phyloP scores from a whole-genome alignment of 2,888 invertebrate genomes.

The Choristoneura rosaceana region DNA sequence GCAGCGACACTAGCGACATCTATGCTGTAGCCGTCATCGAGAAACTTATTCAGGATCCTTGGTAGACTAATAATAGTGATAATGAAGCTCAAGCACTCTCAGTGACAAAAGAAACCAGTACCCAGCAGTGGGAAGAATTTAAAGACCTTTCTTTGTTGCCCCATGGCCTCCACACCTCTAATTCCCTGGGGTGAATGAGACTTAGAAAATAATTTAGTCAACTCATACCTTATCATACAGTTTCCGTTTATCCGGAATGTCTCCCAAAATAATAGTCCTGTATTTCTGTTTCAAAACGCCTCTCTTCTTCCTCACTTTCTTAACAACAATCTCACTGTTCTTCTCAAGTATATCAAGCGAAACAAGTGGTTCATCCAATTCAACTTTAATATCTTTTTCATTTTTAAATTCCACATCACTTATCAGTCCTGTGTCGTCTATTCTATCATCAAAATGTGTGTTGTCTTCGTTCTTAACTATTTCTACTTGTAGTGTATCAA shows the following conservation, averaged over 20 bases:
- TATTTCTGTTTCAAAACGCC: conserved; percentile 25
- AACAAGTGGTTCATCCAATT: conserved; percentile 11
- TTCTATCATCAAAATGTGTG: neutral
- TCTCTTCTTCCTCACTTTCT: conserved; percentile 8
- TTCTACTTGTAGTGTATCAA: conserved; percentile 11
- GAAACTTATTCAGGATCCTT: no score
- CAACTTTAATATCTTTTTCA: conserved; percentile 13
- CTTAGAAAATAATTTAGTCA: neutral
- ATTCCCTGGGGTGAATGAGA: no score
- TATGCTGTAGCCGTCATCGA: no score
- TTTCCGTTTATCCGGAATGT: conserved; percentile 28
- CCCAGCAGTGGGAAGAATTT: no score
- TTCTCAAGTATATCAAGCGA: conserved; percentile 7
- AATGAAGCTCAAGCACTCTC: no score
- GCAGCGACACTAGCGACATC: no score
- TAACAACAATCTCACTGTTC: neutral
- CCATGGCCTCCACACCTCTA: no score
- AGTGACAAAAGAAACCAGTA: no score
- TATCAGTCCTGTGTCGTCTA: neutral
- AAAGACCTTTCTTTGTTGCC: no score
- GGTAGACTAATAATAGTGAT: no score
- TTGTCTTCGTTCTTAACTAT: conserved; percentile 18
- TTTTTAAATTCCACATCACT: neutral
- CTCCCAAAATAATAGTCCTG: conserved; percentile 25
- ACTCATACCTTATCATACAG: conserved; percentile 28